Base-by-base conservation (phyloP, 2,797 vertebrate genomes). In the Pseudocheirus occidentalis region DNA sequence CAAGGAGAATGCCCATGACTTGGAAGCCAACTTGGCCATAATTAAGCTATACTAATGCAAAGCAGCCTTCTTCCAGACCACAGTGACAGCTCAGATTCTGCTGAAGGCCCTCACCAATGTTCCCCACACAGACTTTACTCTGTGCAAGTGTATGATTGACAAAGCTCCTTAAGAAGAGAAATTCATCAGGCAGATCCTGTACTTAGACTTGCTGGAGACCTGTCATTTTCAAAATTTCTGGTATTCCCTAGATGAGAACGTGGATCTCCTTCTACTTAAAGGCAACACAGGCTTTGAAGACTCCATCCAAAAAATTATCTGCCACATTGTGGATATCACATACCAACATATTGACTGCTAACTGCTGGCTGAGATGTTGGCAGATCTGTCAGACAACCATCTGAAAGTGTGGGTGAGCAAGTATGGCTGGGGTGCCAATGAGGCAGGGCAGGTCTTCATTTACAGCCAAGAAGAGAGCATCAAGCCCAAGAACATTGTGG, bases 161-260 rank as follows among this genome's bases (percentile, higher is more conserved):
- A 99, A 99, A 97, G 99, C 99, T 3, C 99, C 99, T 16, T 99
- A 99, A 98, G 99, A 99, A 98, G 99, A 99, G 29, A 98, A 99
- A 5, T 99, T 99, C 3, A 99, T 99, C 98, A 98, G 99, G 94
- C 99, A 99, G 98, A 99, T 99, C 98, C 98, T 99, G 13, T 99
- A 99, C 98, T 98, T 99, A 29, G 99, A 99, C 98, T 99, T 99
- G 93, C 98, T 99, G 97, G 99, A 99, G 97, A 99, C 99, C 0
- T 99, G 99, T 95, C 99, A 99, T 97, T 99, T 99, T 98, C 99
- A 99, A 98, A 99, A 99, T 96, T 99, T 99, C 98, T 99, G 99
- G 99, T 98, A 99, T 93, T 99, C 99, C 91, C 98, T 99, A 21
- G 99, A 99, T 97, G 99, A 99, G 98, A 99, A 99, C 98, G 97